Percentiles rank a stretch among this genome's conserved stretches.
These are phyloP conservation scores for Epicampocera succincta DNA, from an alignment of 2,888 invertebrate genomes.

Conservation along the genomic window DNA sequence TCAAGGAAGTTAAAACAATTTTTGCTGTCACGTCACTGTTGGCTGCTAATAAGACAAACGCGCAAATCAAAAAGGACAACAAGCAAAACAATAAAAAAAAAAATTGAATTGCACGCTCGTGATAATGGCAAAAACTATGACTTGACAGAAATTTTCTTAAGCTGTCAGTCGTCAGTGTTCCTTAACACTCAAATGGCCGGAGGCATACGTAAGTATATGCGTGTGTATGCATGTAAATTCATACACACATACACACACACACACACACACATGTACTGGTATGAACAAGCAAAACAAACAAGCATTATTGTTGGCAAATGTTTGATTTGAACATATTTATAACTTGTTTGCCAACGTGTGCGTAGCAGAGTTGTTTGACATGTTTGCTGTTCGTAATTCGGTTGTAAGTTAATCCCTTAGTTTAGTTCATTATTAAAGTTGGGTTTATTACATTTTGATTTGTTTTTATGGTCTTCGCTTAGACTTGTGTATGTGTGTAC, in stretches of 20 bases:
- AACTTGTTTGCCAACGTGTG: neutral
- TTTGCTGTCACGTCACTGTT: conserved; percentile 1
- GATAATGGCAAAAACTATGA: conserved; percentile 37
- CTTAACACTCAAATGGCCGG: conserved; percentile 51
- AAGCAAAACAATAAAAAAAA: conserved; percentile 7
- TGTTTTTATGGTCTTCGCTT: neutral
- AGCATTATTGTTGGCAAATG: neutral
- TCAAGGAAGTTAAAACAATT: conserved; percentile 3
- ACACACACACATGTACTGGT: neutral
- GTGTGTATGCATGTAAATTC: conserved; percentile 3
- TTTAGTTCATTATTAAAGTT: conserved; percentile 67
- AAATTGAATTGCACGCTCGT: conserved; percentile 3
- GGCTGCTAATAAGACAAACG: conserved; percentile 31
- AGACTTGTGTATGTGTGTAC: neutral
- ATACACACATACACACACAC: conserved; percentile 12
- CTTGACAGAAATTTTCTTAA: conserved; percentile 49
- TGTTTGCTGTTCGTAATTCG: conserved; percentile 66
- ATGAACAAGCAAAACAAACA: conserved; percentile 3
- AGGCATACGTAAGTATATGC: conserved; percentile 14
- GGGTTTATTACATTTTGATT: conserved; percentile 45
- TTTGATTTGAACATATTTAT: conserved; percentile 19
- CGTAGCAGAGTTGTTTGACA: conserved; percentile 19
- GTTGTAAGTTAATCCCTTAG: conserved; percentile 66
- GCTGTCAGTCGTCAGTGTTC: conserved; percentile 56
- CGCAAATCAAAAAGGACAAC: conserved; percentile 20